Evolutionary conservation across 1,140 invertebrate species (phyloP).

Genomic region (Drosophila cardini): DNA sequence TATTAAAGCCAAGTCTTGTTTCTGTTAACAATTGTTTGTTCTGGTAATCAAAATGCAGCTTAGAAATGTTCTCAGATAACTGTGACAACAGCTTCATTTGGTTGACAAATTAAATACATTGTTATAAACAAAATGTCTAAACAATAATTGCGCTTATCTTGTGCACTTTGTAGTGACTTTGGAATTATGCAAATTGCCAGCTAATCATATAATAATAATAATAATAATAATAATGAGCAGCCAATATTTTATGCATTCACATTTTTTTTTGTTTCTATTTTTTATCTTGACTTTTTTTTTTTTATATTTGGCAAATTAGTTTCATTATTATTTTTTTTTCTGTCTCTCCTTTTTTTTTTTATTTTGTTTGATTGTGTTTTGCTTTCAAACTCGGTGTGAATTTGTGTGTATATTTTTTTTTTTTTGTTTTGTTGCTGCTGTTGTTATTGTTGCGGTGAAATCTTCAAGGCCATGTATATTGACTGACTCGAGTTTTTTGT

Average conservation of each 20-base stretch:
- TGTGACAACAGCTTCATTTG: background rate
- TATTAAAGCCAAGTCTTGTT: background rate
- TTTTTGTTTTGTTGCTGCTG: constrained; percentile 36
- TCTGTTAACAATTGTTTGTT: constrained; percentile 33
- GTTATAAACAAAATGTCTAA: constrained; percentile 3
- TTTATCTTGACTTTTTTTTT: constrained; percentile 25
- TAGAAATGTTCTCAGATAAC: constrained; percentile 2
- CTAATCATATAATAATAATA: constrained; percentile 38
- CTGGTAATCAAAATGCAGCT: constrained; percentile 19
- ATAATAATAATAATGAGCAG: constrained; percentile 4
- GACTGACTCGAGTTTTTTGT: constrained; percentile 66
- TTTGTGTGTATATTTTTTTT: constrained; percentile 66
- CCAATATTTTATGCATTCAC: constrained; percentile 52
- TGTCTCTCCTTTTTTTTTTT: constrained; percentile 13
- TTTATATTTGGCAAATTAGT: constrained; percentile 73
- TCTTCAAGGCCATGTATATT: constrained; percentile 77
- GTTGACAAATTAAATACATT: constrained; percentile 28
- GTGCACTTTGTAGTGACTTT: constrained; percentile 44
- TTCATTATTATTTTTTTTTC: constrained; percentile 62
- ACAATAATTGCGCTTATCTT: constrained; percentile 38
- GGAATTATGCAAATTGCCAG: constrained; percentile 40
- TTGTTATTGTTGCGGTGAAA: constrained; percentile 59
- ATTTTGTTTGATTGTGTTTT: constrained; percentile 25
- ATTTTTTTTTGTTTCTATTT: constrained; percentile 25
- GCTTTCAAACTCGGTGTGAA: constrained; percentile 51